Conservation (phyloP, 2,888 invertebrate species). For the Thymelicus sylvestris region DNA sequence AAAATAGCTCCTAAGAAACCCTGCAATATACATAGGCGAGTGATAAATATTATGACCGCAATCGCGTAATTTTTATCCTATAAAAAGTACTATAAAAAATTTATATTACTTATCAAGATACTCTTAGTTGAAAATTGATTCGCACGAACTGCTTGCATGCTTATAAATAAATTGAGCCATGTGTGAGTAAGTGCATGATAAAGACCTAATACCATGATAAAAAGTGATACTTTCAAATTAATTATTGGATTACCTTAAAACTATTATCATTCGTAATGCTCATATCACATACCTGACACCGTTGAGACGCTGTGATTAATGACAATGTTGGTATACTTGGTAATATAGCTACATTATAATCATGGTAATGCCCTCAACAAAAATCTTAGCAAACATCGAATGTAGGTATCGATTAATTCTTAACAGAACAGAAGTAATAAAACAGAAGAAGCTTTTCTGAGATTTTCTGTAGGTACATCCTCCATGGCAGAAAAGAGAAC, state of each 20-base stretch:
- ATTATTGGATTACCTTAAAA: constrained; percentile 38
- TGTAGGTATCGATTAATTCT: too few relatives aligned
- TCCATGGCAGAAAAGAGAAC: too few relatives aligned
- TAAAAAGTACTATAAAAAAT: constrained; percentile 7
- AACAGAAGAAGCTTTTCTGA: too few relatives aligned
- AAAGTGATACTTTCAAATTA: constrained; percentile 37
- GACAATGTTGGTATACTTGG: constrained; percentile 4
- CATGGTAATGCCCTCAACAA: neutral
- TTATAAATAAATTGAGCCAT: constrained; percentile 24
- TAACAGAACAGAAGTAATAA: too few relatives aligned
- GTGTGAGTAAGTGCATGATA: constrained; percentile 37
- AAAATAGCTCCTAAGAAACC: too few relatives aligned
- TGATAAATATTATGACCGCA: neutral
- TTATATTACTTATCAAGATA: constrained; percentile 5
- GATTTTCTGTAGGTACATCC: too few relatives aligned
- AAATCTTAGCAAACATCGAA: too few relatives aligned
- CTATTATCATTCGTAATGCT: constrained; percentile 23
- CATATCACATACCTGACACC: constrained; percentile 14
- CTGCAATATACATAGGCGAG: neutral
- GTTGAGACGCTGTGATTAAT: constrained; percentile 31
- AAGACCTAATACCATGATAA: constrained; percentile 38
- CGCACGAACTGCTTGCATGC: constrained; percentile 21
- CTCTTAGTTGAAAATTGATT: constrained; percentile 7
- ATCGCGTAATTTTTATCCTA: neutral
- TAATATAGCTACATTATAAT: neutral